These are phyloP conservation scores for Agrotis exclamationis DNA, from an alignment of 2,888 invertebrate genomes.

Conservation along the genomic window DNA sequence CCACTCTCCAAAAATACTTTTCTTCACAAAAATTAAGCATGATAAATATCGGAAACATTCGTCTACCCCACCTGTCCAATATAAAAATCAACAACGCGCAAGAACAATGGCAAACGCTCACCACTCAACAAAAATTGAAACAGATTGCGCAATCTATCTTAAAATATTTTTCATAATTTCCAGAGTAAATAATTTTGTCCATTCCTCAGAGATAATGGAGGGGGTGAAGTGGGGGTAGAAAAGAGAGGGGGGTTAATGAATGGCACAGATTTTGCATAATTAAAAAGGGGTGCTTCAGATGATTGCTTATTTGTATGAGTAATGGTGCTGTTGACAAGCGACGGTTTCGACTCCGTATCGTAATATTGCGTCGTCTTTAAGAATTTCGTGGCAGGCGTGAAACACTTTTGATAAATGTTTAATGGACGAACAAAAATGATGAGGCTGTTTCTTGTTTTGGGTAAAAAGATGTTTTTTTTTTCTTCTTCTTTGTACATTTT, in stretches of 20 bases:
- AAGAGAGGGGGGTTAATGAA: slow-evolving; percentile 74
- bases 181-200: slow-evolving; percentile 84
- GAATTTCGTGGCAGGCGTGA: slow-evolving; percentile 55
- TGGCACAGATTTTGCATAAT: slow-evolving; percentile 89
- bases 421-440: slow-evolving; percentile 43
- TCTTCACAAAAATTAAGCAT: slow-evolving; percentile 21
- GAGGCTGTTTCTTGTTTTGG: slow-evolving; percentile 4
- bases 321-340: slow-evolving; percentile 76
- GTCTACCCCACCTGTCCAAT: slow-evolving; percentile 69
- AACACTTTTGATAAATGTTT: slow-evolving; percentile 60
- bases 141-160: slow-evolving; percentile 82
- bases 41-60: slow-evolving; percentile 45
- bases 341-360: slow-evolving; percentile 64
- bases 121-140: slow-evolving; percentile 78
- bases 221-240: slow-evolving; percentile 29
- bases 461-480: background rate
- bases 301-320: slow-evolving; percentile 88
- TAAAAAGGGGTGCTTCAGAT: slow-evolving; percentile 86
- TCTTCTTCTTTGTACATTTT: background rate
- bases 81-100: slow-evolving; percentile 65
- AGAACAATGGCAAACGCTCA: slow-evolving; percentile 63
- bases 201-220: slow-evolving; percentile 74
- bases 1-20: background rate
- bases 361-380: slow-evolving; percentile 56
- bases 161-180: slow-evolving; percentile 83